phyloP scores from a whole-genome alignment of 2,888 invertebrate genomes.

The Eupithecia centaureata region DNA sequence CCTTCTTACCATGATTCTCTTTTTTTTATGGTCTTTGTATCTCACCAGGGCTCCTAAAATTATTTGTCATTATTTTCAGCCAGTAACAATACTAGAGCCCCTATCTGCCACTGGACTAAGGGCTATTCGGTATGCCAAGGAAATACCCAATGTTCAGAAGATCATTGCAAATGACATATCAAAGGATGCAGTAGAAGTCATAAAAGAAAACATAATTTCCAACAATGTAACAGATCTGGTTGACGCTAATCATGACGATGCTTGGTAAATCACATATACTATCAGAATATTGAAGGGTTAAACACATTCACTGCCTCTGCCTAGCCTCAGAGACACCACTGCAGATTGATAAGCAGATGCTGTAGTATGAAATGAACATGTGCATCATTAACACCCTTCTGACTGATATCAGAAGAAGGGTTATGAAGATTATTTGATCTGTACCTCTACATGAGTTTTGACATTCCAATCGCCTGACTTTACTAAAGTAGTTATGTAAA shows the following conservation, averaged over 20 bases:
- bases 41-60: not conserved
- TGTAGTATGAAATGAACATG: too few relatives aligned
- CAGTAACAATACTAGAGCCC: constrained; percentile 92
- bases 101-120: constrained; percentile 97
- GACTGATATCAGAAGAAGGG: too few relatives aligned
- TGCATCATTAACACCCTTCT: too few relatives aligned
- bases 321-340: not conserved
- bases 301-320: not conserved
- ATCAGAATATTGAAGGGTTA: too few relatives aligned
- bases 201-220: constrained; percentile 89
- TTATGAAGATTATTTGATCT: too few relatives aligned
- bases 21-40: not conserved
- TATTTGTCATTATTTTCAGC: not conserved
- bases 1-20: not conserved
- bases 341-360: too few relatives aligned
- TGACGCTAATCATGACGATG: constrained; percentile 92
- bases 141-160: constrained; percentile 91
- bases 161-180: constrained; percentile 97
- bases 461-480: too few relatives aligned
- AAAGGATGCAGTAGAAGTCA: constrained; percentile 92
- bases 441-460: too few relatives aligned
- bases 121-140: constrained; percentile 98
- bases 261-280: constrained; percentile 85
- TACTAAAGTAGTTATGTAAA: too few relatives aligned
- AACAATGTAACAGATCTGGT: constrained; percentile 91